These are phyloP conservation scores for Sciaenops ocellatus DNA, from an alignment of 2,797 vertebrate species.

Conservation along the genomic window DNA sequence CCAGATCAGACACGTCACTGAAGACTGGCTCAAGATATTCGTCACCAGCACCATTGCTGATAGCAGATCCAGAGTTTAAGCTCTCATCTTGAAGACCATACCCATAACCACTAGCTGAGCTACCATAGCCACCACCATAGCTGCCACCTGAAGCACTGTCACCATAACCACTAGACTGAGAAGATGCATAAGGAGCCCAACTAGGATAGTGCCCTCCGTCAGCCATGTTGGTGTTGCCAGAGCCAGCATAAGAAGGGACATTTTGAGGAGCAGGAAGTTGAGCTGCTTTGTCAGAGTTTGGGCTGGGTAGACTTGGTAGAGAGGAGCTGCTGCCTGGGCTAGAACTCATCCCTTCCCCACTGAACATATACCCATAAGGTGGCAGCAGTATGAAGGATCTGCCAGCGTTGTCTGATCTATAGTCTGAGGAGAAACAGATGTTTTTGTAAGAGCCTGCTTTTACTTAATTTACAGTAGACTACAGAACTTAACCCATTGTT, in stretches of 20 bases:
- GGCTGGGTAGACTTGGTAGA: background rate
- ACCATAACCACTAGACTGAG: background rate
- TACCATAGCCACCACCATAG: background rate
- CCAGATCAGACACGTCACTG: slow-evolving; percentile 43
- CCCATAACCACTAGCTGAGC: background rate
- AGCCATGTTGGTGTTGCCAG: too few relatives aligned
- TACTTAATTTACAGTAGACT: background rate
- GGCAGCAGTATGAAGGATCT: background rate
- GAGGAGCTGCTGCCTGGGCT: background rate
- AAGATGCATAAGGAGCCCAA: background rate
- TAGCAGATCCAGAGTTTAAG: background rate
- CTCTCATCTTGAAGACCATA: background rate
- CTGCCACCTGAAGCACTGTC: too few relatives aligned
- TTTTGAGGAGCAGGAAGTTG: background rate
- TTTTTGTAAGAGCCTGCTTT: background rate
- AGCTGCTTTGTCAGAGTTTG: background rate
- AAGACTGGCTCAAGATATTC: slow-evolving; percentile 25
- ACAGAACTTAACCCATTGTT: background rate
- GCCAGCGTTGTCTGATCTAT: background rate
- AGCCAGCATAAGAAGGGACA: too few relatives aligned
- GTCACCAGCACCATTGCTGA: rapidly evolving
- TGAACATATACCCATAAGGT: background rate
- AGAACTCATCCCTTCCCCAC: background rate
- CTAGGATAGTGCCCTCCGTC: too few relatives aligned
- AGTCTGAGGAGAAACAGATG: background rate